Evolutionary conservation across 2,888 invertebrate species (phyloP).

Genomic region (Dicranocentrus wangi): DNA sequence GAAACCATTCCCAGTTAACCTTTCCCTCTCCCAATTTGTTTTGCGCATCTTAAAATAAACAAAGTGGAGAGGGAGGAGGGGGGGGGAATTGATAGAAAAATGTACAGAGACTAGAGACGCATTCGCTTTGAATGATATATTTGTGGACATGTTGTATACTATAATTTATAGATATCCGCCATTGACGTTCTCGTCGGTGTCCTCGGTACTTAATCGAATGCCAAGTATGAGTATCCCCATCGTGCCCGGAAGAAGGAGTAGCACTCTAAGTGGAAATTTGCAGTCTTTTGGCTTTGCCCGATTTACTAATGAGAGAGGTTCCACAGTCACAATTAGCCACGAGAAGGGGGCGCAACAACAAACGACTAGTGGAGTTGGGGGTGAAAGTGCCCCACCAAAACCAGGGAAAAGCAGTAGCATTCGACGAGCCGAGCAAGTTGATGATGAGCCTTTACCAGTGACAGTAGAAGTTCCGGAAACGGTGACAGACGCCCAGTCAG

Average conservation of each 20-base stretch:
- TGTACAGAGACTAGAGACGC: no score
- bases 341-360: constrained; percentile 1
- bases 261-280: constrained; percentile 33
- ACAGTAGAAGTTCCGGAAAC: constrained; percentile 36
- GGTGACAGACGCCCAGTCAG: constrained; percentile 39
- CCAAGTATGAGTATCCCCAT: constrained; percentile 46
- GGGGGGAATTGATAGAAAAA: no score
- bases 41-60: no score
- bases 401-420: constrained; percentile 33
- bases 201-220: constrained; percentile 20
- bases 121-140: no score
- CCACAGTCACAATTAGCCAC: constrained; percentile 57
- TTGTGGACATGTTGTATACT: no score
- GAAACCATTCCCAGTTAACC: no score
- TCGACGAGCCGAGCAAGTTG: constrained; percentile 57
- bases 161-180: constrained; percentile 32
- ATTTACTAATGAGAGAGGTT: constrained; percentile 69
- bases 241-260: constrained; percentile 40
- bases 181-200: constrained; percentile 36
- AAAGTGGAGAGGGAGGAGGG: no score
- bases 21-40: no score
- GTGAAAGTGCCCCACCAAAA: not conserved
- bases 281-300: constrained; percentile 70
- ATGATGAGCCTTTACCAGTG: constrained; percentile 39
- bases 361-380: constrained; percentile 22